phyloP scores from a whole-genome alignment of 2,888 invertebrate species.

The Agriopis marginaria region DNA sequence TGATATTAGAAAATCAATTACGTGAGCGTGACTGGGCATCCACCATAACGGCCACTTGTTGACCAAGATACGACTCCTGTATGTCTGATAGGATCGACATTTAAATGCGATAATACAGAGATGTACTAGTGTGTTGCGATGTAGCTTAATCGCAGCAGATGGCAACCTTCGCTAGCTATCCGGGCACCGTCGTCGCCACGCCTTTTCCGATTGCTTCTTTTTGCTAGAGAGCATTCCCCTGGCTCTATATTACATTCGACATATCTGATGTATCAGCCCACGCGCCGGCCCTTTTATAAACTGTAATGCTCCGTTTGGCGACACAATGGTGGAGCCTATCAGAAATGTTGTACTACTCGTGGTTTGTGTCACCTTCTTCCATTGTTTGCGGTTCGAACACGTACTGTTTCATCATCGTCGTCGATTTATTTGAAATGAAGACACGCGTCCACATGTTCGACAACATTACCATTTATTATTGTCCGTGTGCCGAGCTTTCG shows the following conservation, averaged over 20 bases:
- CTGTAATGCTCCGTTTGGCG: constrained; percentile 47
- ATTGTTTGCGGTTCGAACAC: constrained; percentile 68
- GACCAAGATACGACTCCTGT: constrained; percentile 37
- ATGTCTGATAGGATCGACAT: constrained; percentile 35
- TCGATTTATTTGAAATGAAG: constrained; percentile 70
- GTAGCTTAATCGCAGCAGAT: constrained; percentile 44
- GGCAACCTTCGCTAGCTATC: constrained; percentile 53
- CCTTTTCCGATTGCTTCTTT: constrained; percentile 65
- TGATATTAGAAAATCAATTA: constrained; percentile 68
- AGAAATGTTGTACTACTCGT: constrained; percentile 51
- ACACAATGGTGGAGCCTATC: constrained; percentile 56
- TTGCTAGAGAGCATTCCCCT: constrained; percentile 47
- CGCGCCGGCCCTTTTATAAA: constrained; percentile 52
- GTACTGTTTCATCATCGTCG: constrained; percentile 72
- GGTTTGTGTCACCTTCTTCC: constrained; percentile 65
- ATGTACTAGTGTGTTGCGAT: constrained; percentile 22
- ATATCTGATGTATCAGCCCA: constrained; percentile 56
- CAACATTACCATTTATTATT: constrained; percentile 72
- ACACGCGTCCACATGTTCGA: constrained; percentile 70
- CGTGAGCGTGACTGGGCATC: constrained; percentile 57
- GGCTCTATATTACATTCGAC: constrained; percentile 35
- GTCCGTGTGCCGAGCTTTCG: constrained; percentile 69
- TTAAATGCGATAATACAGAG: constrained; percentile 24
- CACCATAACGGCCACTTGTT: constrained; percentile 44
- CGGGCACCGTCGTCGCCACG: constrained; percentile 62